Evolutionary conservation across 2,113 vertebrate genomes (phyloP), one percentile per base, ranked within the genome.

Genomic region (Probosciger aterrimus): DNA sequence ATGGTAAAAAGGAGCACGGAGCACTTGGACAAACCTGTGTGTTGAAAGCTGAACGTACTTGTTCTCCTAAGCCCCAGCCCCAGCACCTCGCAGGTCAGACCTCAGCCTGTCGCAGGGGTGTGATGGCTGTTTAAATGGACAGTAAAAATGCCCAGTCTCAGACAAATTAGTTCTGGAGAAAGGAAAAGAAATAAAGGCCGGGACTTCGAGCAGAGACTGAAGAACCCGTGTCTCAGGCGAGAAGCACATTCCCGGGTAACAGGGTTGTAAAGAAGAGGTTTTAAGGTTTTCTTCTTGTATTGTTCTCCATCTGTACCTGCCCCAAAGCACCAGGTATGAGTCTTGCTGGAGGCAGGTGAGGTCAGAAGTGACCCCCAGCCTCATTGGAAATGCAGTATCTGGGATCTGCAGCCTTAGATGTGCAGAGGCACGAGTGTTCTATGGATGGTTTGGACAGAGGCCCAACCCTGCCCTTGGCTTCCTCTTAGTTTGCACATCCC

Each of bases 391-490:
- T 2, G 49, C 28, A 12, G 30, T 12, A 30, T 28, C n/a, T 74
- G 53, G 37, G 25, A 5, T 3, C 43, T 7, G 20, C 59, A 39
- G 35, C 5, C 17, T 20, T 4, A 6, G 70, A 6, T 4, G 28
- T 39, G 52, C 71, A 7, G 68, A 19, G 27, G 23, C 69, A 52
- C 7, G 3, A 10, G 43, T 4, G 50, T 10, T 14, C 28, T 5
- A 9, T 11, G 7, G 44, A 3, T 8, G 9, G 0, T 10, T 12
- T 30, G 55, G 55, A 7, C 24, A 44, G 35, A 37, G 37, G 9
- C 49, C n/a, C 14, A 37, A 4, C 44, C 46, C 79, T 24, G 17
- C 55, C 46, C 28, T 53, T 9, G 46, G n/a, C 20, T 37, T 37
- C 63, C 81, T 14, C 71, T 18, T 2, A 50, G 20, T 30, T 31